phyloP scores from a whole-genome alignment of 1,140 invertebrate species.

The Dysdera silvatica region DNA sequence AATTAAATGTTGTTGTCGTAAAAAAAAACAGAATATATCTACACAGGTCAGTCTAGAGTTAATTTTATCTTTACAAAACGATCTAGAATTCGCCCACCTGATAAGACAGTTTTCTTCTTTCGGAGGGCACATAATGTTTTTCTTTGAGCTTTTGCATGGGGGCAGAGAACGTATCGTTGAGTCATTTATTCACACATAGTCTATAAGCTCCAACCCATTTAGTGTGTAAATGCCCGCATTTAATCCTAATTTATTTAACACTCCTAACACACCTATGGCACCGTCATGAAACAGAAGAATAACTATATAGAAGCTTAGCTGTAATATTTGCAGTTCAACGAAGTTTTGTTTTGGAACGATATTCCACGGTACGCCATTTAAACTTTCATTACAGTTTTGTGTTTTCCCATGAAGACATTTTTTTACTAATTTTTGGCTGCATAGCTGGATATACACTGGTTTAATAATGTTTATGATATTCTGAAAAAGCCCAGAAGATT shows the following conservation, averaged over 20 bases:
- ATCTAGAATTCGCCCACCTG: too few species aligned
- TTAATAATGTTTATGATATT: neutral
- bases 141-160: neutral
- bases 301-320: neutral
- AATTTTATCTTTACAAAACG: too few species aligned
- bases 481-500: neutral
- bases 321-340: neutral
- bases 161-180: neutral
- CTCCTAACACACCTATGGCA: neutral
- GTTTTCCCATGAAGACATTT: conserved; percentile 3
- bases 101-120: neutral
- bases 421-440: neutral
- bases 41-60: too few species aligned
- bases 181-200: neutral
- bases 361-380: neutral
- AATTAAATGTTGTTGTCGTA: too few species aligned
- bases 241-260: too few species aligned
- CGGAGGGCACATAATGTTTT: neutral
- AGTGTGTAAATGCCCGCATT: too few species aligned
- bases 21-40: too few species aligned
- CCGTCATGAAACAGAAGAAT: neutral
- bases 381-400: neutral
- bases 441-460: neutral
- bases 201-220: neutral
- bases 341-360: neutral